These are phyloP conservation scores for Cyphomyrus plagiostoma DNA, from an alignment of 2,113 vertebrate species.

Conservation along the genomic window DNA sequence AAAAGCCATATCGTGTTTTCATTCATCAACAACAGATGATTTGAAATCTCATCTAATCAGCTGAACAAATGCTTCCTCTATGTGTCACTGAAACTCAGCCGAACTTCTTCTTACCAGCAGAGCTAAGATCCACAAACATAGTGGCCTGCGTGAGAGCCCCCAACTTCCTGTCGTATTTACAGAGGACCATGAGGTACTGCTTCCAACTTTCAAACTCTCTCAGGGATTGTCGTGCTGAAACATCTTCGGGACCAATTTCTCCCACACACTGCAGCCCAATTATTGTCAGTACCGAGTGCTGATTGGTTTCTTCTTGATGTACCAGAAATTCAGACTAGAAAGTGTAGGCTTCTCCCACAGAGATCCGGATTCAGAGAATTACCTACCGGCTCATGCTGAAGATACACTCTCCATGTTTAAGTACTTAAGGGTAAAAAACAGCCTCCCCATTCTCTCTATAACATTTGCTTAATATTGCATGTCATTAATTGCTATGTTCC, in stretches of 20 bases:
- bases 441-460: neutral
- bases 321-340: neutral
- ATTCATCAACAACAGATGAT: neutral
- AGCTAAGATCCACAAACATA: neutral
- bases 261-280: neutral
- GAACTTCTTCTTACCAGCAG: neutral
- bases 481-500: neutral
- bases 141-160: neutral
- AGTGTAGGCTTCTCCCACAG: neutral
- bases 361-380: neutral
- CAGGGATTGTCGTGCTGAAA: neutral
- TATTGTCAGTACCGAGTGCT: neutral
- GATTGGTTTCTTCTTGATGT: too few species aligned
- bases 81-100: neutral
- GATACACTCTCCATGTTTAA: neutral
- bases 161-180: neutral
- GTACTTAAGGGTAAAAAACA: neutral
- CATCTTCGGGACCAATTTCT: neutral
- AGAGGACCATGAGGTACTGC: neutral
- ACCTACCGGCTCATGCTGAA: neutral
- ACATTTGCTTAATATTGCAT: neutral
- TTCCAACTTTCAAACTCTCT: neutral
- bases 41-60: neutral
- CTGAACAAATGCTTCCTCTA: neutral
- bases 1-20: neutral